These are phyloP conservation scores for Meteorus sp. DNA, from an alignment of 1,140 invertebrate species.

Conservation along the genomic window DNA sequence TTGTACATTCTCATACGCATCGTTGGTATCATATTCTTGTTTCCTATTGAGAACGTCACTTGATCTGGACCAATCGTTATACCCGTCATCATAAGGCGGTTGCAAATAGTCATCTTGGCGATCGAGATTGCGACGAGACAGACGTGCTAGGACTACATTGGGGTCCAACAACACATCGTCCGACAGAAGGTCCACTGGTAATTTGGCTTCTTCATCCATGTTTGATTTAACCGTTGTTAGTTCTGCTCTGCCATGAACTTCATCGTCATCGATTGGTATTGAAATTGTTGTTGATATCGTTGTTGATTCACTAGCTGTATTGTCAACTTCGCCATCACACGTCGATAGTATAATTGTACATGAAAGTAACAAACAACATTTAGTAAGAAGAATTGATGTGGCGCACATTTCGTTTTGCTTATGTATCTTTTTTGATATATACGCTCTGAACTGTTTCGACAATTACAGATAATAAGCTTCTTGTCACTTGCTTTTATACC, in stretches of 20 bases:
- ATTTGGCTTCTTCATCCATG: slow-evolving; percentile 21
- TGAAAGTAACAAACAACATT: too few relatives aligned
- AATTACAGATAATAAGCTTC: background rate
- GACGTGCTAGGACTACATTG: slow-evolving; percentile 30
- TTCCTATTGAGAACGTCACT: background rate
- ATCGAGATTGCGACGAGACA: slow-evolving; percentile 20
- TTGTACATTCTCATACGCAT: background rate
- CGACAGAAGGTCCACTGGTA: slow-evolving; percentile 30
- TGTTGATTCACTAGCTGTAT: background rate
- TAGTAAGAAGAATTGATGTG: too few relatives aligned
- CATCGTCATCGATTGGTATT: background rate
- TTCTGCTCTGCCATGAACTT: background rate
- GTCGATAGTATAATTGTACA: background rate
- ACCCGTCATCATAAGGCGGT: background rate
- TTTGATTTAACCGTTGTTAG: background rate
- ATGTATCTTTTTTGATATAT: background rate
- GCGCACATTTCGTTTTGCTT: background rate
- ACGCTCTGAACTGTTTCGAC: background rate
- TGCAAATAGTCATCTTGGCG: too few relatives aligned
- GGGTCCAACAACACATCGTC: slow-evolving; percentile 34
- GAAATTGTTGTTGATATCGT: background rate
- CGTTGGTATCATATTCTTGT: background rate
- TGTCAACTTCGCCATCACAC: background rate
- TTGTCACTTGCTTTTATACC: slow-evolving; percentile 2
- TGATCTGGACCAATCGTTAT: background rate